A percentile compares a stretch with the other conserved stretches of the same genome.
Conservation (phyloP, 2,113 vertebrate species). For the Pelecanoides urinatrix region DNA sequence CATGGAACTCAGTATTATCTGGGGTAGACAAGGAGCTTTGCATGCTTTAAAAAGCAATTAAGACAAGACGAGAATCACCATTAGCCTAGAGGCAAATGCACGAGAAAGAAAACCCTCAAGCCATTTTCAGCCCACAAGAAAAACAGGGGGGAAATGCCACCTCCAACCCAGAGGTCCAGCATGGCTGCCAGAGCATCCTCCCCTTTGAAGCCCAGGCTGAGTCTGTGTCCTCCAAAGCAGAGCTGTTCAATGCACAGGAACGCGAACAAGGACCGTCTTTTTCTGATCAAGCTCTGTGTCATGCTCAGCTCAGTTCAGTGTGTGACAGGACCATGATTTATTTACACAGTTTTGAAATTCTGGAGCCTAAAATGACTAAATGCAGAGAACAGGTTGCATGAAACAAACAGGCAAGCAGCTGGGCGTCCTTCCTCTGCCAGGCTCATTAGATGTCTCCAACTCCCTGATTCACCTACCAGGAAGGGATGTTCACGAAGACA, state of each 20-base stretch:
- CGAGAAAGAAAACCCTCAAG: neutral
- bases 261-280: fast-evolving
- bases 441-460: neutral
- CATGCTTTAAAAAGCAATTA: neutral
- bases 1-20: neutral
- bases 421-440: neutral
- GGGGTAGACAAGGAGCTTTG: neutral
- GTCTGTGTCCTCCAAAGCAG: neutral
- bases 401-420: neutral
- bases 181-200: neutral
- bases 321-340: neutral
- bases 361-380: neutral
- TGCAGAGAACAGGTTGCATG: neutral
- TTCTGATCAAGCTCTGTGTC: neutral
- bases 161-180: neutral
- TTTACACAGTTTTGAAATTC: neutral
- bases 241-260: neutral
- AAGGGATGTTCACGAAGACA: neutral
- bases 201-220: neutral
- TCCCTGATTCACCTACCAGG: neutral
- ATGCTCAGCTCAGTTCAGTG: neutral
- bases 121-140: neutral
- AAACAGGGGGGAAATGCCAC: neutral
- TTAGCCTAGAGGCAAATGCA: neutral
- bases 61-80: neutral